Base-by-base conservation (phyloP, 2,797 vertebrate genomes). In the Setipinna tenuifilis region DNA sequence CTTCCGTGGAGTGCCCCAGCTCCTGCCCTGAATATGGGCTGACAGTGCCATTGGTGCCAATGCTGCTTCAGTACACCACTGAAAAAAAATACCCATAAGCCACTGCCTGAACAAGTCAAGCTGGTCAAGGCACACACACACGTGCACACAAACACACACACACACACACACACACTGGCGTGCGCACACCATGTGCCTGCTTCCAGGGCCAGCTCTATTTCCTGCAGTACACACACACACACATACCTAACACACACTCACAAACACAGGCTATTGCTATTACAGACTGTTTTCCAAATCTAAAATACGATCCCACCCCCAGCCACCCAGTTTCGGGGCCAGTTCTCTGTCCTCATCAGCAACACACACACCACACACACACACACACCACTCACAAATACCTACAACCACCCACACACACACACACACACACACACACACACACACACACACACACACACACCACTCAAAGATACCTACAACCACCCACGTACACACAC, bases 361-460 rank as follows among this genome's bases (percentile, higher is more conserved):
- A 41, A 41, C 35, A 41, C 35, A 41, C 35, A 41, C 35, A 62
- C 17, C 59, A 62, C 59, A 62, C 19, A 16, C 58, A 16, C 57
- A 17, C 59, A 6, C 35, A 41, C 59, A 6, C 35, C 1, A 41
- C 35, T 41, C 35, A 41, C 35, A 41, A 5, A 41, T 41, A 17
- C 59, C 6, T 4, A 21, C 59, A n/a, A 19, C 19, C 21, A 61
- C 19, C 21, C 17, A 28, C 25, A 12, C 62, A 28, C 62, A 68
- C 62, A 68, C 62, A 25, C 62, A 65, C 62, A 65, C 23, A 28
- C 61, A n/a, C 61, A n/a, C 61, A 65, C 61, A 65, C n/a, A 65
- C 61, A 62, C 59, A 65, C n/a, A 23, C 59, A 62, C 59, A n/a
- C 61, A 65, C 17, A 12, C 11, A 12, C 57, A 59, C 57, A 50